Evolutionary conservation across 2,113 vertebrate species (phyloP).

Genomic region (Cynopterus brachyotis): DNA sequence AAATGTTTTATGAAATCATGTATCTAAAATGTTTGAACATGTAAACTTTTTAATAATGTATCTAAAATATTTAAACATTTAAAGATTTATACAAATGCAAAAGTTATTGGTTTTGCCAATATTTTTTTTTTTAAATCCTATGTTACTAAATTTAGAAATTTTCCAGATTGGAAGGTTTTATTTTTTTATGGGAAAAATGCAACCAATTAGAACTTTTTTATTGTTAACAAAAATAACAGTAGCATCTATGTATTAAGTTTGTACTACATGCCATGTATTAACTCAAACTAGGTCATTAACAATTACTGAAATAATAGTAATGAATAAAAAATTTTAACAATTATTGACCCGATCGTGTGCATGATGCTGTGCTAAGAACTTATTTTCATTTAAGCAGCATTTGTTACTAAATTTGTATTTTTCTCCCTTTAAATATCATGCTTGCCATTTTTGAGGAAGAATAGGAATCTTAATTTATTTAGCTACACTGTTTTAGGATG

Average conservation of each 20-base stretch:
- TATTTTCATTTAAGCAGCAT: background rate
- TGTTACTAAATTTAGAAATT: background rate
- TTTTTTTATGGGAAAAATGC: background rate
- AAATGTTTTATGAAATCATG: slow-evolving; percentile 11
- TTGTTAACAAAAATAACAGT: slow-evolving; percentile 34
- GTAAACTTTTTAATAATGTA: background rate
- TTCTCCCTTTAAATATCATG: background rate
- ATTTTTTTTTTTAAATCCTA: background rate
- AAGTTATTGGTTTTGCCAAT: slow-evolving; percentile 26
- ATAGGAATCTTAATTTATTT: background rate
- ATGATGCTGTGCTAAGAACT: background rate
- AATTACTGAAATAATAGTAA: background rate
- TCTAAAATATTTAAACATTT: slow-evolving; percentile 7
- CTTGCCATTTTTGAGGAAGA: slow-evolving; percentile 28
- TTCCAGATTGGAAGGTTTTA: background rate
- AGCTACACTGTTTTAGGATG: background rate
- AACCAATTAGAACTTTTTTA: background rate
- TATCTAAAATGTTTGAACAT: background rate
- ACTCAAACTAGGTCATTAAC: slow-evolving; percentile 6
- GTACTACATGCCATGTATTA: background rate
- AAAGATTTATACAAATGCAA: background rate
- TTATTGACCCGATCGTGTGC: background rate
- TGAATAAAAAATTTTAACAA: background rate
- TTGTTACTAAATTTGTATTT: slow-evolving; percentile 9
- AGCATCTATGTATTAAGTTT: slow-evolving; percentile 7